Percentiles rank a stretch among this genome's conserved stretches.
phyloP scores from a whole-genome alignment of 2,113 vertebrate species.

The Phalacrocorax brasilianus region DNA sequence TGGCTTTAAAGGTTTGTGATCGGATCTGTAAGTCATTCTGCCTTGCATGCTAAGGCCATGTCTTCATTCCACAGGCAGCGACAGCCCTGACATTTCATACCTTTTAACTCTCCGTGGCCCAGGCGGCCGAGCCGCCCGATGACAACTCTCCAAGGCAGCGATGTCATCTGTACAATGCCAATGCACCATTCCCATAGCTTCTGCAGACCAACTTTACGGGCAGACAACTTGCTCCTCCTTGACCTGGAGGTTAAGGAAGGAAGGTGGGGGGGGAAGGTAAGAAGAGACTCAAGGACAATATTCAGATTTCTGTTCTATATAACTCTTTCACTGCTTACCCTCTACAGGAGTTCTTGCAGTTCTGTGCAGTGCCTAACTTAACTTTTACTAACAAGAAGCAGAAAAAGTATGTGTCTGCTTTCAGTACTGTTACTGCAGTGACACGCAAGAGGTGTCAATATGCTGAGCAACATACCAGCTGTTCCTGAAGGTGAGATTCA shows the following conservation, averaged over 20 bases:
- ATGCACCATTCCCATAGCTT: slow-evolving; percentile 98
- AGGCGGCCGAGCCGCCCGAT: slow-evolving; percentile 94
- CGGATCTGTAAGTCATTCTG: neutral
- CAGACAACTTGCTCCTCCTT: slow-evolving; percentile 89
- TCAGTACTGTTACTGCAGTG: neutral
- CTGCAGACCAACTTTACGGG: slow-evolving; percentile 92
- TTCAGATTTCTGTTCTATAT: neutral
- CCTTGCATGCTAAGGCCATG: neutral
- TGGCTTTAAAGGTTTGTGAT: neutral
- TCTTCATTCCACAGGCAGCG: neutral
- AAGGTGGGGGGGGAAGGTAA: neutral
- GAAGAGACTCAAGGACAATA: neutral
- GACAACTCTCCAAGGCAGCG: slow-evolving; percentile 95
- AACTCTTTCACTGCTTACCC: neutral
- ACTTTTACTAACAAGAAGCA: neutral
- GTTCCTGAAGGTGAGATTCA: neutral
- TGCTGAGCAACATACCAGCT: neutral
- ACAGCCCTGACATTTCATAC: slow-evolving; percentile 51
- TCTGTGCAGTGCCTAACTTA: neutral
- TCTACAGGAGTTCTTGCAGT: neutral
- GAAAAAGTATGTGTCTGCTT: neutral
- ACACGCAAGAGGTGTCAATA: neutral
- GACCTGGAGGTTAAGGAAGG: slow-evolving; percentile 70
- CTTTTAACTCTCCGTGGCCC: slow-evolving; percentile 94
- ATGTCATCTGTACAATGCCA: slow-evolving; percentile 95